Evolutionary conservation across 1,140 invertebrate genomes (phyloP), one percentile per base, ranked within the genome.

Genomic region (Cydia pomonella): DNA sequence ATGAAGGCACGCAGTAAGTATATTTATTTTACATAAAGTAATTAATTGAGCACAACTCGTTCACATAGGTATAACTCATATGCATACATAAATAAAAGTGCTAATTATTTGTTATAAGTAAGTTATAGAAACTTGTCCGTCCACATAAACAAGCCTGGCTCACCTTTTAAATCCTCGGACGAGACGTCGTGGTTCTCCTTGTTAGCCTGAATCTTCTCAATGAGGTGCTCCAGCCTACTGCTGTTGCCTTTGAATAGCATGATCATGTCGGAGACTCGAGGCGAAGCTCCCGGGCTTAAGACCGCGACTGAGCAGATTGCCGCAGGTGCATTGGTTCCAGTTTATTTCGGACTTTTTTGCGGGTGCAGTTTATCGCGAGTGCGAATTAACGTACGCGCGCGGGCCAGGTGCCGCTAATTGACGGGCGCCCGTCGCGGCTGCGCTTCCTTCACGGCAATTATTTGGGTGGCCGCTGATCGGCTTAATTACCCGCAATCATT

Each of bases 221-320:
- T 97, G 78, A 97, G 93, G 82, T 96, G 95, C 91, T 97, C 96
- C 84, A 97, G 89, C 77, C 96, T 94, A 84, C 95, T 96, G 93
- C 96, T 97, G 87, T 97, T 97, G 76, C 96, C 96, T 85, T 96
- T 96, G 93, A 96, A 97, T 87, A 96, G 93, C 96, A 96, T 96
- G 89, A 93, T 93, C 93, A 93, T 93, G 82, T 85, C 91, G 83
- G 77, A 76, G 21, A 75, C 76, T 73, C 76, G 73, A 73, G 73
- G 77, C 53, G n/a, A 59, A 62, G 21, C 63, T n/a, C 76, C 33
- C 74, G 76, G 74, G 76, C 73, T 75, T 38, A 78, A 73, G 71
- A 47, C 27, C 73, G 63, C 73, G 62, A 66, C 64, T 16, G 41
- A 18, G 77, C 79, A 79, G 83, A 83, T 85, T 75, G 79, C 77